Base-by-base conservation (phyloP, 1,140 invertebrate species). In the Neomicropteryx cornuta region DNA sequence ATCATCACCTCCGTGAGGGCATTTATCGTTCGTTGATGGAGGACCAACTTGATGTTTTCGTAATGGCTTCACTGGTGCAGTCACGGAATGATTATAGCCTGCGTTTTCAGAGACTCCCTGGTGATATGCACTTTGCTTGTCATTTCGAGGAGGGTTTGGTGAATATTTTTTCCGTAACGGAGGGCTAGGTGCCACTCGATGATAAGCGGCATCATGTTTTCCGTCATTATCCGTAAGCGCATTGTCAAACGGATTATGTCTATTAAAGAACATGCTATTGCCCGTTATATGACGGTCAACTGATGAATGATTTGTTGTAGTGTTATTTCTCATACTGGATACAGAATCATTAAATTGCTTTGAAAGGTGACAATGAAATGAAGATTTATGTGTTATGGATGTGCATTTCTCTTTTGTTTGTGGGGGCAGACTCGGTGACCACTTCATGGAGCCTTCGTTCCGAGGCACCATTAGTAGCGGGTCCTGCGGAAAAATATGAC, bases 391-490 rank as follows among this genome's bases (percentile, higher is more conserved):
- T 5, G 55, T 56, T 33, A 57, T 62, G 2, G 55, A 47, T 13
- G 56, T 56, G 34, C 60, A 62, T 0, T 60, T 59, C 14, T 59
- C 53, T 18, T 45, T 51, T 14, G 58, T 55, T 3, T 62, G 65
- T 30, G 63, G 58, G 14, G 63, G 62, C 16, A 61, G 47, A 5
- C 61, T 46, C 1, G 64, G 66, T 13, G 58, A 60, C 60, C 62
- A 67, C 33, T 62, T 46, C 46, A 59, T 67, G 11, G 64, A 64
- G 27, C 75, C 75, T 45, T 72, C 68, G 60, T 79, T 79, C 40
- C 74, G 59, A 20, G 75, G 76, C 43, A 72, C 73, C 53, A 77
- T 62, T 11, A 77, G 49, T n/a, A 79, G 52, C 3, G 76, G 75
- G 57, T 77, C 68, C 68, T 71, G 45, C 27, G 50, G 45, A 23